phyloP scores from a whole-genome alignment of 2,888 invertebrate species.

The Apamea epomidion region DNA sequence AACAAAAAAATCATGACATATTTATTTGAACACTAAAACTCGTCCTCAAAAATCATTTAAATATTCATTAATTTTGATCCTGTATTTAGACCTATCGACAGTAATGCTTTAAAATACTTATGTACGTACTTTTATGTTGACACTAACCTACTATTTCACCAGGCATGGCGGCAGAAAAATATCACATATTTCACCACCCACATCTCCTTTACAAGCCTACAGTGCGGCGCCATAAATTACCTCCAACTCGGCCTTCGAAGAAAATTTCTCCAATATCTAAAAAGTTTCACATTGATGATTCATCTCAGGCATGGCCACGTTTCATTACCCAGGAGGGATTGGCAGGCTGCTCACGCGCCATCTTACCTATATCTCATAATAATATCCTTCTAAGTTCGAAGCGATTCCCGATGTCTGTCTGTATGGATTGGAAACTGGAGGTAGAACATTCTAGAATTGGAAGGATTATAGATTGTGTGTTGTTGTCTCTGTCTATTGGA shows the following conservation, averaged over 20 bases:
- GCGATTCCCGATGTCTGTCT: neutral
- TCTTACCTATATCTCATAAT: conserved; percentile 43
- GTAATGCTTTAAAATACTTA: neutral
- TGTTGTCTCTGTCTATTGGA: neutral
- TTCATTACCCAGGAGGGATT: conserved; percentile 53
- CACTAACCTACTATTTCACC: too few species aligned
- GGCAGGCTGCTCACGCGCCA: conserved; percentile 44
- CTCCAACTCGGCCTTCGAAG: neutral
- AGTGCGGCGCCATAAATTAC: conserved; percentile 18
- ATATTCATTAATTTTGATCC: neutral
- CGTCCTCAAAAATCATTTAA: neutral
- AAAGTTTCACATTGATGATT: conserved; percentile 50
- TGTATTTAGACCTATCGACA: neutral
- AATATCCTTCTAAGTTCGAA: conserved; percentile 13
- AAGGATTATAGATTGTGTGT: neutral
- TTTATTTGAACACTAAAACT: neutral
- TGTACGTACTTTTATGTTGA: neutral
- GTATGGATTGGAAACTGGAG: neutral
- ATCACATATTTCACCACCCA: neutral
- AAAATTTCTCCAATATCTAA: conserved; percentile 30
- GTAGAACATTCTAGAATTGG: conserved; percentile 4
- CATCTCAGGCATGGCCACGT: conserved; percentile 51
- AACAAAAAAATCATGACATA: neutral
- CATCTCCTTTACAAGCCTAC: conserved; percentile 1
- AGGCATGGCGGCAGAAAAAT: neutral